phyloP scores from a whole-genome alignment of 1,140 invertebrate genomes.

The Magallana gigas region DNA sequence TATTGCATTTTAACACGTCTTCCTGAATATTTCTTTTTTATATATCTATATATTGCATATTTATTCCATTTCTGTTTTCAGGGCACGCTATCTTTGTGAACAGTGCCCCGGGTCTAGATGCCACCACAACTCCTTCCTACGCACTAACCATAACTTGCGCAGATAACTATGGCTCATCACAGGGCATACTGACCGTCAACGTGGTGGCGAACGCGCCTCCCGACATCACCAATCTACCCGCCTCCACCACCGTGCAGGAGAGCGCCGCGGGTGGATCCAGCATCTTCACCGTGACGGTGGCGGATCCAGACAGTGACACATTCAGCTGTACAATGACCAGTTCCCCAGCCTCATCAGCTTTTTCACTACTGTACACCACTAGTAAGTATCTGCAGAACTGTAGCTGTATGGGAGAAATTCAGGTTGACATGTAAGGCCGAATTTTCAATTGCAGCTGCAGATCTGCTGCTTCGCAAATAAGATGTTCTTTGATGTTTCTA shows the following conservation, averaged over 20 bases:
- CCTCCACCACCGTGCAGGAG: conserved; percentile 22
- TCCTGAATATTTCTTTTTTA: no score
- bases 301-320: conserved; percentile 41
- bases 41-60: no score
- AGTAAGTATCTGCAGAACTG: not conserved
- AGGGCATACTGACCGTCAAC: conserved; percentile 31
- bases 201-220: conserved; percentile 41
- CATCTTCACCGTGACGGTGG: conserved; percentile 42
- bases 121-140: conserved; percentile 17
- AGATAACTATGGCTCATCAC: conserved; percentile 42
- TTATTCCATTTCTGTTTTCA: conserved; percentile 19
- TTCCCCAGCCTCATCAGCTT: conserved; percentile 4
- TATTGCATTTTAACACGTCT: no score
- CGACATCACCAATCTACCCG: conserved; percentile 38
- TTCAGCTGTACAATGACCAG: conserved; percentile 39
- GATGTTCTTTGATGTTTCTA: no score
- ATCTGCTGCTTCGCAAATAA: no score
- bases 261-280: conserved; percentile 15
- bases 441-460: no score
- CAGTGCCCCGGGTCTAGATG: conserved; percentile 27
- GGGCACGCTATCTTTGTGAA: conserved; percentile 44
- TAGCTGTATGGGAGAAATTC: no score
- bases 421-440: no score
- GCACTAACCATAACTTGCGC: conserved; percentile 42
- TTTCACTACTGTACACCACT: conserved; percentile 15